These are phyloP conservation scores for Helicoverpa zea DNA, from an alignment of 1,140 invertebrate species.

Conservation along the genomic window DNA sequence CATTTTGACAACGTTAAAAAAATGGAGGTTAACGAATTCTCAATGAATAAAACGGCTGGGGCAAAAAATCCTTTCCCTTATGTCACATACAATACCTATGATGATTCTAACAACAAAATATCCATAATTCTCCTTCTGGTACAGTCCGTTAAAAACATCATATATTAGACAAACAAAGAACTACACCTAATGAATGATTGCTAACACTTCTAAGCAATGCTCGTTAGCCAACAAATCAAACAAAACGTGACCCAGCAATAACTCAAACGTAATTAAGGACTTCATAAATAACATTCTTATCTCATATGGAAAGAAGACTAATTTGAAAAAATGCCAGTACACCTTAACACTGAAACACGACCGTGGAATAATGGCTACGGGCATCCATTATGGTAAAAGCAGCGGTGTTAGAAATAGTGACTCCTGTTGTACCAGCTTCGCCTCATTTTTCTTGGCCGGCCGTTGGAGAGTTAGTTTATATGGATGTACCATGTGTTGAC, in stretches of 20 bases:
- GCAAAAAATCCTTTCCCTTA: no score
- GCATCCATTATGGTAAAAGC: constrained; percentile 61
- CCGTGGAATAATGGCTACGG: constrained; percentile 48
- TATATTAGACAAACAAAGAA: neutral
- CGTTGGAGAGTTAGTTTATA: constrained; percentile 34
- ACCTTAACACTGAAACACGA: constrained; percentile 51
- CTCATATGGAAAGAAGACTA: constrained; percentile 51
- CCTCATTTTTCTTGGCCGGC: constrained; percentile 58
- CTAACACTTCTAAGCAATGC: neutral
- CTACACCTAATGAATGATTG: neutral
- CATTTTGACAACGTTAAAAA: no score
- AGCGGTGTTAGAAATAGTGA: constrained; percentile 59
- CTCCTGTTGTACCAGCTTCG: constrained; percentile 51
- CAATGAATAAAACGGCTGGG: no score
- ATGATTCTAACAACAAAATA: no score
- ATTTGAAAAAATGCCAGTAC: constrained; percentile 59
- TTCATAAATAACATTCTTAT: constrained; percentile 41
- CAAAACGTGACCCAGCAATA: neutral
- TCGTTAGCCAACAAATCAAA: constrained; percentile 8
- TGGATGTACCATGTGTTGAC: constrained; percentile 14
- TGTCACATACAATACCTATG: no score
- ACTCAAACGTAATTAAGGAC: constrained; percentile 31
- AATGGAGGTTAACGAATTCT: no score
- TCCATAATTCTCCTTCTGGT: no score
- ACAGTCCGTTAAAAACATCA: no score